Base-by-base conservation (phyloP, 2,113 vertebrate species). In the Ailuropoda melanoleuca region DNA sequence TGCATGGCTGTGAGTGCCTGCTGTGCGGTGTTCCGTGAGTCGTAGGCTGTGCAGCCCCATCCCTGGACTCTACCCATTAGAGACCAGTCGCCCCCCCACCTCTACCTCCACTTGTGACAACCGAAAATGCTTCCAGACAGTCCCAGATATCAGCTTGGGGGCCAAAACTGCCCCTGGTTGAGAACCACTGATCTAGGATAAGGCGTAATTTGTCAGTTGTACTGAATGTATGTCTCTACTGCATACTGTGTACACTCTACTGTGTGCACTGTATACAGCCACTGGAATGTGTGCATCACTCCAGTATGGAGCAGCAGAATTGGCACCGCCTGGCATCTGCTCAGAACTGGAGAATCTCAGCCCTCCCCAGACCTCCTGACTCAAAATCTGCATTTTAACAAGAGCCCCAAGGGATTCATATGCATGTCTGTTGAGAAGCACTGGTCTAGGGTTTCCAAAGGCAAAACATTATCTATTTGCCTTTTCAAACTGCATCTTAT, bases 381-480 rank as follows among this genome's bases (percentile, higher is more conserved):
- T 81, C n/a, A 86, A 74, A 86, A 37, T 70, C 87, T 80, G 53
- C 43, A 13, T 96, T 86, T 97, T 83, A 53, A 89, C 87, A 92
- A 91, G 68, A 78, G 64, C 62, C 91, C 68, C 58, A 17, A 75
- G 60, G 53, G 68, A 90, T 50, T 46, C 21, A 34, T 39, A 60
- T 23, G 75, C 70, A 29, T 23, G 3, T 43, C 55, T 21, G 8
- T 62, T 64, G 62, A 56, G 90, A 88, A 88, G 70, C 13, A 8
- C 34, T 53, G 81, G 19, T 98, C 95, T 91, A 66, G 88, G 53
- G 46, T 95, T 93, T 91, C 96, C 86, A 93, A 90, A 97, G 96
- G 87, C 96, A 34, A 37, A 58, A 14, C 7, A 37, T 88, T 56
- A 78, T 1, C 62, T 62, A 12, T 37, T 11, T 56, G n/a, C 48